Percentiles rank a stretch among this genome's conserved stretches.
Evolutionary conservation across 1,140 invertebrate species (phyloP).

Genomic region (Drosophila kikkawai): DNA sequence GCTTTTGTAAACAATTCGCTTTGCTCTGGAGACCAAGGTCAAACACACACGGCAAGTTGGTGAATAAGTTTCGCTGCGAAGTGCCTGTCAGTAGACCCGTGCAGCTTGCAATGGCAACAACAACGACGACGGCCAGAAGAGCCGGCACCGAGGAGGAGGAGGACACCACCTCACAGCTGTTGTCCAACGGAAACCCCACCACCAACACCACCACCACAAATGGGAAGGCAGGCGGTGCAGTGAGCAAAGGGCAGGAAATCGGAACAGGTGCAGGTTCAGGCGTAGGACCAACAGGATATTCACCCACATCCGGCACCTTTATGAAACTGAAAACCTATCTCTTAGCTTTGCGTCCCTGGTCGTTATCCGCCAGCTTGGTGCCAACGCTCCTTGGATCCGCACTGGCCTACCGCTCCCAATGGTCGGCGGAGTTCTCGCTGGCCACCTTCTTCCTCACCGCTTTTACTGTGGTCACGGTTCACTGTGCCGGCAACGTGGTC

Average conservation of each 20-base stretch:
- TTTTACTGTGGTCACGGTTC: slow-evolving; percentile 94
- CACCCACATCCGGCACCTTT: slow-evolving; percentile 86
- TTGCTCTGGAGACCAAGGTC: slow-evolving; percentile 41
- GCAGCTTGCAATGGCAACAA: slow-evolving; percentile 71
- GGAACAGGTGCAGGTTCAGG: slow-evolving; percentile 25
- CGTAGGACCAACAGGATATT: slow-evolving; percentile 8
- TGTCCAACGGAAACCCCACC: slow-evolving; percentile 48
- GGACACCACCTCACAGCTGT: slow-evolving; percentile 9
- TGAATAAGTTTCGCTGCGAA: slow-evolving; percentile 28
- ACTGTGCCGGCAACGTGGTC: slow-evolving; percentile 98
- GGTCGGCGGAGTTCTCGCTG: slow-evolving; percentile 90
- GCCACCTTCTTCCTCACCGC: slow-evolving; percentile 92
- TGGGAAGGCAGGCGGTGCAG: slow-evolving; percentile 6
- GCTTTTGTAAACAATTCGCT: slow-evolving; percentile 69
- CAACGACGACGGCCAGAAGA: slow-evolving; percentile 27
- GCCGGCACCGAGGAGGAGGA: slow-evolving; percentile 19
- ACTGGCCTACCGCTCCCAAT: slow-evolving; percentile 92
- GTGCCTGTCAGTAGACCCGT: slow-evolving; percentile 44
- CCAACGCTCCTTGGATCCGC: slow-evolving; percentile 93
- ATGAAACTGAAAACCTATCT: slow-evolving; percentile 95
- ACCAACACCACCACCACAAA: slow-evolving; percentile 36
- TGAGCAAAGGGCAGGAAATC: slow-evolving; percentile 3
- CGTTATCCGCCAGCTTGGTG: slow-evolving; percentile 94
- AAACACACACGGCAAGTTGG: slow-evolving; percentile 42
- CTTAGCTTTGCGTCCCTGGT: slow-evolving; percentile 95